Conservation (phyloP, 1,140 invertebrate genomes). For the Drosophila baimaii region DNA sequence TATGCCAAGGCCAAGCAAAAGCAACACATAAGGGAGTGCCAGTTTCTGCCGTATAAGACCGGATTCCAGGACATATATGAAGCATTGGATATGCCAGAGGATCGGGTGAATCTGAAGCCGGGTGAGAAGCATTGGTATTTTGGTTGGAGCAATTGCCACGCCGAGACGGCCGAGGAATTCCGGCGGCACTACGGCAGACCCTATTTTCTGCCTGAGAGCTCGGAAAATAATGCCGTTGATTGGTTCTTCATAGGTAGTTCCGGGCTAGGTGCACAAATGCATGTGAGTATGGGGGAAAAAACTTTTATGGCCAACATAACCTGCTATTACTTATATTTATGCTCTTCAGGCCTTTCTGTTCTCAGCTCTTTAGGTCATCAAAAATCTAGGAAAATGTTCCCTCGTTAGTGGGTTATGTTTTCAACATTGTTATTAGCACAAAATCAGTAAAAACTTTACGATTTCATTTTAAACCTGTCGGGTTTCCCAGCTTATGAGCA, state of each 20-base stretch:
- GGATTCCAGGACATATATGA: slow-evolving; percentile 89
- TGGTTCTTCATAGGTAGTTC: slow-evolving; percentile 99
- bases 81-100: slow-evolving; percentile 90
- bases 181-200: slow-evolving; percentile 92
- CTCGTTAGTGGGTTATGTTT: not conserved
- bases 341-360: not conserved
- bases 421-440: not conserved
- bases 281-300: slow-evolving; percentile 87
- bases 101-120: slow-evolving; percentile 87
- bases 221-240: slow-evolving; percentile 94
- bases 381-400: not conserved
- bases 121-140: slow-evolving; percentile 92
- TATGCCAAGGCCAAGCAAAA: slow-evolving; percentile 87
- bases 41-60: slow-evolving; percentile 96
- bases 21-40: slow-evolving; percentile 88
- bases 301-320: too few species aligned
- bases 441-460: not conserved
- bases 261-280: slow-evolving; percentile 96
- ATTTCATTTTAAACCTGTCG: not conserved
- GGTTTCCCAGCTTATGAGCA: not conserved
- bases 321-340: not conserved
- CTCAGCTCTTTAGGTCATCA: not conserved
- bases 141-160: slow-evolving; percentile 97
- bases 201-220: slow-evolving; percentile 93
- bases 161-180: slow-evolving; percentile 89